These are phyloP conservation scores for Rhabditoides inermis DNA, from an alignment of 2,888 invertebrate genomes.

Conservation along the genomic window DNA sequence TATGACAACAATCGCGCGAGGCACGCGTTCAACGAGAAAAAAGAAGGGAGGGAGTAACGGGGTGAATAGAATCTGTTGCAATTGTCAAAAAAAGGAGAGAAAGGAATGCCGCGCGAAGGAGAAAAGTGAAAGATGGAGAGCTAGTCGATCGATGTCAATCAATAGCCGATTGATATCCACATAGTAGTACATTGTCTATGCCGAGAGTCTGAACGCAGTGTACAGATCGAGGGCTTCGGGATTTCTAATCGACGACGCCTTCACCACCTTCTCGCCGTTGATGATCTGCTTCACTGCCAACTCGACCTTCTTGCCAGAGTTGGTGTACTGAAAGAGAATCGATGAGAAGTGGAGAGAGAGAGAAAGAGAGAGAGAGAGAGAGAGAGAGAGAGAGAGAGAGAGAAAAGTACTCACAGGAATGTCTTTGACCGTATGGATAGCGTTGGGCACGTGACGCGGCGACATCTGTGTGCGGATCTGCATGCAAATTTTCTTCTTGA, in stretches of 20 bases:
- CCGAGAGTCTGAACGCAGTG: too few relatives aligned
- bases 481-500: constrained; percentile 54
- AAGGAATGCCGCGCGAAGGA: too few relatives aligned
- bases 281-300: constrained; percentile 59
- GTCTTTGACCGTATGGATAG: constrained; percentile 56
- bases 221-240: constrained; percentile 52
- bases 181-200: too few relatives aligned
- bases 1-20: too few relatives aligned
- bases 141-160: too few relatives aligned
- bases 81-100: too few relatives aligned
- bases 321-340: constrained; percentile 57
- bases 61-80: too few relatives aligned
- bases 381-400: not conserved
- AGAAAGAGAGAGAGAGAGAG: not conserved
- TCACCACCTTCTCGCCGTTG: constrained; percentile 55
- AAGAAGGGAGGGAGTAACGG: too few relatives aligned
- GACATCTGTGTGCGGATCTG: constrained; percentile 55
- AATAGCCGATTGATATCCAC: too few relatives aligned
- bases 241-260: constrained; percentile 57
- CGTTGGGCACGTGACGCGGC: constrained; percentile 59
- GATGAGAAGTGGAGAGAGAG: not conserved
- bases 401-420: constrained; percentile 54
- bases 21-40: too few relatives aligned
- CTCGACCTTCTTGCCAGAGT: constrained; percentile 62
- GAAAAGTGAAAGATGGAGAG: too few relatives aligned